Percentiles rank a stretch among this genome's conserved stretches.
Conservation (phyloP, 2,113 vertebrate genomes). For the Galeopterus variegatus region DNA sequence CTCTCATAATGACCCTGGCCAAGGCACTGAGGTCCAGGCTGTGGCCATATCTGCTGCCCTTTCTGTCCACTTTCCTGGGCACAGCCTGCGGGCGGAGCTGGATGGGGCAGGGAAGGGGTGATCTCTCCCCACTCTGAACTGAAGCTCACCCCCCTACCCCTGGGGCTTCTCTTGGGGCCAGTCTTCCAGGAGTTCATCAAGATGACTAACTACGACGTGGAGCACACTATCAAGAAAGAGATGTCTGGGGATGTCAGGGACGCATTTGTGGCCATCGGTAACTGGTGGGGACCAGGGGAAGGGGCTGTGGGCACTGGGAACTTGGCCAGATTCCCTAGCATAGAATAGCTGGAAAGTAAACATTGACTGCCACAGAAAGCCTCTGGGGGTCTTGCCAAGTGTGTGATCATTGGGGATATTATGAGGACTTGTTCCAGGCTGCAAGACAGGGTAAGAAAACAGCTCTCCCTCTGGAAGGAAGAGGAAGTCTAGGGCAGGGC, state of each 20-base stretch:
- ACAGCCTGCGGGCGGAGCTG: neutral
- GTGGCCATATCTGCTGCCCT: neutral
- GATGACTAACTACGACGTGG: conserved; percentile 96
- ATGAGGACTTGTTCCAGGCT: neutral
- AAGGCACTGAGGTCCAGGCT: neutral
- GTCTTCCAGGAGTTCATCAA: conserved; percentile 98
- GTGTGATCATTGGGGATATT: neutral
- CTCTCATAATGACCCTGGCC: neutral
- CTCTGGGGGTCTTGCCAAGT: neutral
- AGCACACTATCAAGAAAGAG: conserved; percentile 96
- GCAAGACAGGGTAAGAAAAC: neutral
- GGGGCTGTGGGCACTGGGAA: neutral
- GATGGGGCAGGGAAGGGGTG: no score
- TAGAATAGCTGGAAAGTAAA: neutral
- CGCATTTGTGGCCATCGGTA: conserved; percentile 95
- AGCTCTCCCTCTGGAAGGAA: neutral
- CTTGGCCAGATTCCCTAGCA: neutral
- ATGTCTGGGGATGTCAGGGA: conserved; percentile 96
- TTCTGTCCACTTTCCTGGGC: neutral
- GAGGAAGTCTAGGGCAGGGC: neutral
- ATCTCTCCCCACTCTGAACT: neutral
- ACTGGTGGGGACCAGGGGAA: conserved; percentile 33
- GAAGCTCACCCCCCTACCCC: neutral
- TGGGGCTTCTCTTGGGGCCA: conserved; percentile 78
- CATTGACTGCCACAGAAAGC: neutral